phyloP scores from a whole-genome alignment of 2,113 vertebrate species.

The Cephalopholis sonnerati region DNA sequence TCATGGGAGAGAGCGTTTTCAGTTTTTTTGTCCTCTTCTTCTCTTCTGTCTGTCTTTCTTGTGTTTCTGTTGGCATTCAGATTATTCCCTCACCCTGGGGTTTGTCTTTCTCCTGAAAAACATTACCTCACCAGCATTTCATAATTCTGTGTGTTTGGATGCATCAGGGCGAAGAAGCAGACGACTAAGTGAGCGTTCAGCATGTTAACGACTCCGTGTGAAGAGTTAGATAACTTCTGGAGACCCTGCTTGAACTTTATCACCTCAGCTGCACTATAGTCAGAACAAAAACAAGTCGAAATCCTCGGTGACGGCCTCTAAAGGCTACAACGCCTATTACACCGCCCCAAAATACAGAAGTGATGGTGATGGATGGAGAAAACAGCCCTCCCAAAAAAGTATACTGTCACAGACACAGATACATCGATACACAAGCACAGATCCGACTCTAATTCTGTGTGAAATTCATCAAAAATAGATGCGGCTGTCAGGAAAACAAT shows the following conservation, averaged over 20 bases:
- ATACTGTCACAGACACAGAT: not conserved
- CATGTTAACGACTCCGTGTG: slow-evolving; percentile 10
- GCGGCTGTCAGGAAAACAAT: not conserved
- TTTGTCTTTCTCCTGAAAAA: slow-evolving; percentile 13
- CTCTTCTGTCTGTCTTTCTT: not conserved
- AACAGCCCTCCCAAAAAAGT: not conserved
- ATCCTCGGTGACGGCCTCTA: not conserved
- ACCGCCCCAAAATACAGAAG: not conserved
- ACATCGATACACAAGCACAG: not conserved
- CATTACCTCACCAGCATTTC: slow-evolving; percentile 5
- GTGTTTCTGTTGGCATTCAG: slow-evolving; percentile 14
- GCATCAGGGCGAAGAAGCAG: not conserved
- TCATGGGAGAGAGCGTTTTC: not conserved
- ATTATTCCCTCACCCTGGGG: slow-evolving; percentile 16
- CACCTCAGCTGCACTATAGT: not conserved
- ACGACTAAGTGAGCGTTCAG: not conserved
- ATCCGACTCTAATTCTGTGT: not conserved
- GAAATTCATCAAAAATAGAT: not conserved
- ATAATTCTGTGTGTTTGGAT: not conserved
- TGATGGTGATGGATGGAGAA: not conserved
- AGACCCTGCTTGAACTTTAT: not conserved
- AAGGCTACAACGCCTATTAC: not conserved
- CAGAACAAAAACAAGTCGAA: not conserved
- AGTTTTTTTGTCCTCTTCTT: not conserved
- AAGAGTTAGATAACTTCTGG: not conserved